Conservation (phyloP, 2,888 invertebrate genomes). For the Chymomyza amoena region DNA sequence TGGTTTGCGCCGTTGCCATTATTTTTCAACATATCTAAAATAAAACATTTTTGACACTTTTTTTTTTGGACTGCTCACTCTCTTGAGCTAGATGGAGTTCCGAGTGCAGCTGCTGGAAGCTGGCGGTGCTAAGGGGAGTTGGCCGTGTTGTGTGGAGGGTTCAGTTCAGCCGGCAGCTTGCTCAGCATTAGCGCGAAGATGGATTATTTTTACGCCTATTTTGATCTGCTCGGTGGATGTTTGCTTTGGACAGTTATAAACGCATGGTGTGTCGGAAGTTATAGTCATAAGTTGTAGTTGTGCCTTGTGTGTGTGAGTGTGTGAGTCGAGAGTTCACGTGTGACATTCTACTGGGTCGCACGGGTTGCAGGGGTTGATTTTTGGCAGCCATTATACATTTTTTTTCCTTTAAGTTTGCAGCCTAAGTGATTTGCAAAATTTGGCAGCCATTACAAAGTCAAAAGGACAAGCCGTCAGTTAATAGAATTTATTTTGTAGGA, state of each 20-base stretch:
- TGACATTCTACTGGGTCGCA: neutral
- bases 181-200: constrained; percentile 58
- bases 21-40: constrained; percentile 70
- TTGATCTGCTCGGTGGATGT: constrained; percentile 77
- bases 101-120: constrained; percentile 53
- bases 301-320: neutral
- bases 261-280: constrained; percentile 73
- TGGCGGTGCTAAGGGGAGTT: constrained; percentile 28
- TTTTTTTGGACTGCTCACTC: constrained; percentile 22
- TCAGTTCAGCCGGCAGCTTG: constrained; percentile 49
- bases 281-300: neutral
- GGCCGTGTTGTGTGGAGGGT: constrained; percentile 20
- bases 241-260: constrained; percentile 75
- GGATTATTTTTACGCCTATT: constrained; percentile 73
- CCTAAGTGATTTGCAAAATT: constrained; percentile 2
- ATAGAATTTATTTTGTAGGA: neutral
- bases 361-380: constrained; percentile 27
- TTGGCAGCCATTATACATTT: constrained; percentile 55
- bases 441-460: constrained; percentile 25
- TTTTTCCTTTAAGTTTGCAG: constrained; percentile 22
- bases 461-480: neutral
- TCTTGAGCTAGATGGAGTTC: constrained; percentile 6
- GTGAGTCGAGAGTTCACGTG: neutral
- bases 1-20: constrained; percentile 44
- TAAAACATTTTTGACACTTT: constrained; percentile 72